These are phyloP conservation scores for Ochlodes sylvanus DNA, from an alignment of 2,888 invertebrate species.

Conservation along the genomic window DNA sequence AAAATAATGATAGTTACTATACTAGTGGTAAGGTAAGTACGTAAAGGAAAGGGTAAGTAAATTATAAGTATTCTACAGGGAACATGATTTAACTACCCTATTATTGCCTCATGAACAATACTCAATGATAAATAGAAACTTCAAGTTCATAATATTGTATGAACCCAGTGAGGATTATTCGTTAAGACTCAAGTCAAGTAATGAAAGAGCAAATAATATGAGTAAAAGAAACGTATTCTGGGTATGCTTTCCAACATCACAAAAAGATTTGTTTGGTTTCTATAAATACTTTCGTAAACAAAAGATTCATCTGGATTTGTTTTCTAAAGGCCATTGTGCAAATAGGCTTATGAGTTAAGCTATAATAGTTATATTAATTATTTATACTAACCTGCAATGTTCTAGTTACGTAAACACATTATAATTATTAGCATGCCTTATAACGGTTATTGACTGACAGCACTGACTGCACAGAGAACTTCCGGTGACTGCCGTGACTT, in stretches of 20 bases:
- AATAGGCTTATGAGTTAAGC: constrained; percentile 6
- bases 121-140: not conserved
- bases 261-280: constrained; percentile 23
- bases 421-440: no score
- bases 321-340: constrained; percentile 9
- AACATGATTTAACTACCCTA: not conserved
- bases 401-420: no score
- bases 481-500: no score
- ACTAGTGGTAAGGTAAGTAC: no score
- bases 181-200: constrained; percentile 19
- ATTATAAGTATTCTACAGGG: no score
- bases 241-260: constrained; percentile 15
- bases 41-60: no score
- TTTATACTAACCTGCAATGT: no score
- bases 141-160: not conserved
- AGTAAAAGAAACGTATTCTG: constrained; percentile 16
- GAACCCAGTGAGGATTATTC: constrained; percentile 10
- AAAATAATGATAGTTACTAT: no score
- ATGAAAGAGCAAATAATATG: constrained; percentile 19
- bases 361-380: not conserved
- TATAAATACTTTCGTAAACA: constrained; percentile 23
- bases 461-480: no score
- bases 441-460: no score
- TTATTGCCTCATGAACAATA: not conserved
- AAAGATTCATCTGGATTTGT: constrained; percentile 17